Evolutionary conservation across 1,140 invertebrate species (phyloP), one percentile per base, ranked within the genome.

Genomic region (Maniola jurtina): DNA sequence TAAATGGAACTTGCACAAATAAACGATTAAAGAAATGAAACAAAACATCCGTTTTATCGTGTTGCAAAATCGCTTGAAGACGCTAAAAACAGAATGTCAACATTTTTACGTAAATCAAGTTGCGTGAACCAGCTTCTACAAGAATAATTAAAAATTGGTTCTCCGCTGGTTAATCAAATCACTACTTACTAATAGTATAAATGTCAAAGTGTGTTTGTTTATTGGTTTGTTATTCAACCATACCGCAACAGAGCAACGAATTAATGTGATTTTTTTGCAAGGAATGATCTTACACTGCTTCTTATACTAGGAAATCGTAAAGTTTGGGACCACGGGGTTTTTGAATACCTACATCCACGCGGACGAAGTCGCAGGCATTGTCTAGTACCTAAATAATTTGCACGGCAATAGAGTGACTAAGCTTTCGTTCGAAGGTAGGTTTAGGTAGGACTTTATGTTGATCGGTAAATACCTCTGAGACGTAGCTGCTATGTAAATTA

Each of bases 401-500:
- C 36, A 57, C n/a, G 35, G 13, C n/a, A 16, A 11, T 40, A 57
- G 38, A 57, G 38, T 57, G 36, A 25, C 35, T 57, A 57, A 57
- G 55, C 55, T 57, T 57, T 57, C 36, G 6, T 38, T 38, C 35
- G 55, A 57, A 57, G 34, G 34, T 38, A 45, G 1, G 42, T 45
- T 45, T 45, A 45, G 42, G 42, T 45, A 45, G 10, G 13, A 57
- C 35, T 40, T 57, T 57, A 57, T 57, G 35, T 16, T 57, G 55
- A 57, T 57, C 55, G n/a, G 36, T 40, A 38, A 57, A 57, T 57
- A 57, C 55, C 55, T 38, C 8, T 0, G 55, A 36, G 55, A 57
- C 55, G 65, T 67, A 47, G 61, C 65, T 34, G 15, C 65, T 61
- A 67, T 67, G 65, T 61, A 67, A 67, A 64, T 64, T 55, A 64